These are phyloP conservation scores for Arrhopalites spinosus DNA, from an alignment of 2,888 invertebrate species.

Conservation along the genomic window DNA sequence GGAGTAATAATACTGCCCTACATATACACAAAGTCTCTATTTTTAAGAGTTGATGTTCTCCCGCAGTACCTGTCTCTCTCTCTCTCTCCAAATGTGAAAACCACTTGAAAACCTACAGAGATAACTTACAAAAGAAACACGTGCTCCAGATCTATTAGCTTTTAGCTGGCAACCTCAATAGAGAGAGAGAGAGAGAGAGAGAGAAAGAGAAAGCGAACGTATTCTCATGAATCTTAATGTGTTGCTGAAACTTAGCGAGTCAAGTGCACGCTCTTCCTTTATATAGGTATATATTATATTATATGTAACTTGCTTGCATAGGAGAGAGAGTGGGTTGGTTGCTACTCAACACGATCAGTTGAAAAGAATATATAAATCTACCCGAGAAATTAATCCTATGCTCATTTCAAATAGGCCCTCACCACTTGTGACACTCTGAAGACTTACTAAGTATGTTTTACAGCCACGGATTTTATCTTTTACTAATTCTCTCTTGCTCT, in stretches of 20 bases:
- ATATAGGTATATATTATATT: not conserved
- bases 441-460: not conserved
- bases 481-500: not conserved
- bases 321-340: not conserved
- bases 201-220: not conserved
- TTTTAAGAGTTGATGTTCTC: too few relatives aligned
- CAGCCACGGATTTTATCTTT: not conserved
- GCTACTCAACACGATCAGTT: not conserved
- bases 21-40: not conserved
- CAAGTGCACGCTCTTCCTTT: not conserved
- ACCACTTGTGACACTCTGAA: not conserved
- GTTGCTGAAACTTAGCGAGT: slow-evolving; percentile 5
- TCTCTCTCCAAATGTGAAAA: slow-evolving; percentile 12
- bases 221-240: slow-evolving; percentile 29
- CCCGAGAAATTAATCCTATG: not conserved
- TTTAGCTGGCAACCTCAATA: slow-evolving; percentile 7
- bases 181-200: slow-evolving; percentile 9
- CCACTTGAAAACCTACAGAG: slow-evolving; percentile 18
- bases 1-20: not conserved
- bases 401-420: slow-evolving; percentile 11
- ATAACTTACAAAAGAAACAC: slow-evolving; percentile 27
- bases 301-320: not conserved
- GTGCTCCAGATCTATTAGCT: slow-evolving; percentile 24
- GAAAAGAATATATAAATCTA: slow-evolving; percentile 4
- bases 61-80: not conserved